Conservation (phyloP, 2,113 vertebrate species). For the Stegastes partitus region DNA sequence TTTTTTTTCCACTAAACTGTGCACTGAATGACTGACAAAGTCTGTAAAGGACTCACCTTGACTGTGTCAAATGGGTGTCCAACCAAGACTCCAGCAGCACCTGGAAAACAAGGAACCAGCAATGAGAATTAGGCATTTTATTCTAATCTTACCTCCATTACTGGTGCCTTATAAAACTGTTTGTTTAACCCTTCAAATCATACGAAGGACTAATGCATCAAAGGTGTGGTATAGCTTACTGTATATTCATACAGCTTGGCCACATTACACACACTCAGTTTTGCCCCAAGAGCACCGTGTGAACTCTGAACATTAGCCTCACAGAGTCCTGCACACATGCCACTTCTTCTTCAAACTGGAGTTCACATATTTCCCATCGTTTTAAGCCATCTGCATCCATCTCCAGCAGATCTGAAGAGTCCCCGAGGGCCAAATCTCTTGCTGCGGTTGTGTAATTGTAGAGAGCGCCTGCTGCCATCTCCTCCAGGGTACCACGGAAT, state of each 20-base stretch:
- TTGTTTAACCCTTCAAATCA: too few relatives aligned
- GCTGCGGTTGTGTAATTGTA: constrained; percentile 23
- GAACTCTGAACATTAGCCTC: too few relatives aligned
- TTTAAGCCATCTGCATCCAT: not conserved
- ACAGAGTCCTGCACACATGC: too few relatives aligned
- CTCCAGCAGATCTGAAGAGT: not conserved
- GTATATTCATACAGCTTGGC: too few relatives aligned
- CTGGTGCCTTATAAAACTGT: too few relatives aligned
- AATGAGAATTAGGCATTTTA: not conserved
- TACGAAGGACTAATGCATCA: too few relatives aligned
- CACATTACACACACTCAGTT: too few relatives aligned
- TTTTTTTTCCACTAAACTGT: not conserved
- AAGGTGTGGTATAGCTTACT: too few relatives aligned
- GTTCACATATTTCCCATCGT: too few relatives aligned
- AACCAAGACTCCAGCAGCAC: constrained; percentile 96
- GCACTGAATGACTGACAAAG: not conserved
- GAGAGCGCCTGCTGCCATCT: not conserved
- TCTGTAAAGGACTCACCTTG: constrained; percentile 87
- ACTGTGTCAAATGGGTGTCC: constrained; percentile 99
- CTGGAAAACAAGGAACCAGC: constrained; percentile 74
- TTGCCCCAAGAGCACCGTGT: too few relatives aligned
- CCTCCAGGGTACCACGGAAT: not conserved
- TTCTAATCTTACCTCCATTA: not conserved
- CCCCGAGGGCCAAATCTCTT: not conserved
- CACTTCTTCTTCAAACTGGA: too few relatives aligned